Conservation (phyloP, 1,140 invertebrate species). For the Camponotus pennsylvanicus region DNA sequence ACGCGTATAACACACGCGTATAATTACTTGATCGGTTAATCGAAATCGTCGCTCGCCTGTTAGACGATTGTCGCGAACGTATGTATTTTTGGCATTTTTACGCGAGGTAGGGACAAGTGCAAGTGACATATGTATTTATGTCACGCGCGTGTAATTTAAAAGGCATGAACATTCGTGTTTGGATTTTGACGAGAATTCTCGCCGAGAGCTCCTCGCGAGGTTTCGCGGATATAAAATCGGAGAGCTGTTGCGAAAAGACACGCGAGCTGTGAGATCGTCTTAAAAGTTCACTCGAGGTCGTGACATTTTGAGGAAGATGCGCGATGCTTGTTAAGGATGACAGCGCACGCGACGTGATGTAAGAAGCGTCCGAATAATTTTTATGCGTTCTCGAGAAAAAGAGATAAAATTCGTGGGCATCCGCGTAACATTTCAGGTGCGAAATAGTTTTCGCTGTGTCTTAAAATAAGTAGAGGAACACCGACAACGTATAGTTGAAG, state of each 20-base stretch:
- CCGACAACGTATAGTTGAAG: not conserved
- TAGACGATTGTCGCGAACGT: not conserved
- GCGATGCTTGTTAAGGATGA: constrained; percentile 21
- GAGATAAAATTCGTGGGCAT: not conserved
- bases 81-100: constrained; percentile 8
- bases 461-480: constrained; percentile 31
- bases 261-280: constrained; percentile 31
- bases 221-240: constrained; percentile 2
- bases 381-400: constrained; percentile 24
- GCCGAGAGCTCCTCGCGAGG: not conserved
- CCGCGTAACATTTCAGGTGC: constrained; percentile 11
- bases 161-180: not conserved
- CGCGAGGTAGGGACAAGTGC: constrained; percentile 9
- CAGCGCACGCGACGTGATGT: constrained; percentile 8
- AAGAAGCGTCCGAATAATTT: constrained; percentile 12
- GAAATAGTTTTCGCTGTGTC: constrained; percentile 12
- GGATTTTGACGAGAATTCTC: not conserved
- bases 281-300: constrained; percentile 52
- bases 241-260: not conserved
- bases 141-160: not conserved
- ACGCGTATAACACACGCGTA: not conserved
- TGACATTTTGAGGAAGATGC: constrained; percentile 51
- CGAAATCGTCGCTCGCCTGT: not conserved
- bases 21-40: not conserved
- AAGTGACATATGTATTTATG: not conserved